These are phyloP conservation scores for Phrynocephalus vlangalii DNA, from an alignment of 2,797 vertebrate species.

Conservation along the genomic window DNA sequence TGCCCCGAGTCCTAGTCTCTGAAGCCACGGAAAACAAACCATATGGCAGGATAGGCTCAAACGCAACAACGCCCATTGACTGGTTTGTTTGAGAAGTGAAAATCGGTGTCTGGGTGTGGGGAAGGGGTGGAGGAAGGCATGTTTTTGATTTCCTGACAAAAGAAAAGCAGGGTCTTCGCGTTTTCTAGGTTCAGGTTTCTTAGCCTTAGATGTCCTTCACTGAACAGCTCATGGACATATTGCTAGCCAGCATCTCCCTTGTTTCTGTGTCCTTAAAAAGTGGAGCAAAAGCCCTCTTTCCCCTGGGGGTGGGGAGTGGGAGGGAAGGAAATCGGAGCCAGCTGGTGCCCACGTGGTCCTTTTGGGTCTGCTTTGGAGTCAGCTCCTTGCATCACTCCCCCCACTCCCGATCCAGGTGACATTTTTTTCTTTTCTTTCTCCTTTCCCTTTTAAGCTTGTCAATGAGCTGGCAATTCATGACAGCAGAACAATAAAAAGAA, in stretches of 20 bases:
- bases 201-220: constrained; percentile 24
- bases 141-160: constrained; percentile 26
- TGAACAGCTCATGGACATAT: constrained; percentile 42
- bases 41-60: background rate
- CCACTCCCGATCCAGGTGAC: background rate
- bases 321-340: constrained; percentile 42
- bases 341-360: constrained; percentile 48
- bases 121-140: background rate
- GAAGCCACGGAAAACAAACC: too few species aligned
- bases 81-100: too few species aligned
- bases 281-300: constrained; percentile 37
- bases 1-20: too few species aligned
- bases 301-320: constrained; percentile 16
- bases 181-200: constrained; percentile 22
- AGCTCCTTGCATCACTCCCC: background rate
- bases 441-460: constrained; percentile 64
- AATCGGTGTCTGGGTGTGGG: too few species aligned
- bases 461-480: constrained; percentile 66
- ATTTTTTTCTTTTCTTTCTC: constrained; percentile 6
- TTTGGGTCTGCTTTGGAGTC: constrained; percentile 67
- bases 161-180: constrained; percentile 35
- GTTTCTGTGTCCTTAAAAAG: constrained; percentile 46
- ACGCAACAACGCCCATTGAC: background rate
- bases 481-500: constrained; percentile 77
- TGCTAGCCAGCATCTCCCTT: constrained; percentile 36